Base-by-base conservation (phyloP, 2,113 vertebrate species). In the Mastomys coucha region DNA sequence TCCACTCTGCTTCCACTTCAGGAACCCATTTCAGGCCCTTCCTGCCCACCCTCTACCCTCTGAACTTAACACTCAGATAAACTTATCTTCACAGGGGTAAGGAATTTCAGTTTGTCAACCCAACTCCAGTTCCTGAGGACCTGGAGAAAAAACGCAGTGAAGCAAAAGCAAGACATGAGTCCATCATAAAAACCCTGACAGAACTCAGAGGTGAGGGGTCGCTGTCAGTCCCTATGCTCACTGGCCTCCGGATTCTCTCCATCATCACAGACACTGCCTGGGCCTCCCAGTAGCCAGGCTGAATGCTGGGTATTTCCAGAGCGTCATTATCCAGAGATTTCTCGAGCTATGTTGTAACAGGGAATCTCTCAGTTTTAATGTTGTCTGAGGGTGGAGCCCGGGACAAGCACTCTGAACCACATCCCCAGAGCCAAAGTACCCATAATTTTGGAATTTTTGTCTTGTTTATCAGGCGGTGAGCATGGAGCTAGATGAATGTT, bases 61-160 rank as follows among this genome's bases (percentile, higher is more conserved):
- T 91, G 26, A 53, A 58, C 84, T 67, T 69, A 90, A 26, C 80
- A 53, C 60, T 7, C 19, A 67, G 42, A 22, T 90, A 72, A 72
- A 51, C 67, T n/a, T 72, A 17, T 92, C 72, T 91, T 80, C 16
- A 33, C 70, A 96, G 93, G 49, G 85, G 11, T 60, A 26, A 63
- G 77, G 56, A 8, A 12, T 94, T 92, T 92, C 24, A n/a, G 10
- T 91, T 94, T 92, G 14, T 85, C 76, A 90, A 26, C 1, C 73
- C 65, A 65, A 63, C 1, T 7, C n/a, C 53, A 33, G 3, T 92
- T 88, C 19, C 80, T 82, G 5, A 0, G 36, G 45, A 80, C 33
- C 39, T 80, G 39, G 63, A 90, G 70, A 90, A 39, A 81, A 96
- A 86, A 85, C 14, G 69, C 89, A 51, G 7, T 56, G 63, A 95